Conservation (phyloP, 1,140 invertebrate species). For the Paraescarpia echinospica region DNA sequence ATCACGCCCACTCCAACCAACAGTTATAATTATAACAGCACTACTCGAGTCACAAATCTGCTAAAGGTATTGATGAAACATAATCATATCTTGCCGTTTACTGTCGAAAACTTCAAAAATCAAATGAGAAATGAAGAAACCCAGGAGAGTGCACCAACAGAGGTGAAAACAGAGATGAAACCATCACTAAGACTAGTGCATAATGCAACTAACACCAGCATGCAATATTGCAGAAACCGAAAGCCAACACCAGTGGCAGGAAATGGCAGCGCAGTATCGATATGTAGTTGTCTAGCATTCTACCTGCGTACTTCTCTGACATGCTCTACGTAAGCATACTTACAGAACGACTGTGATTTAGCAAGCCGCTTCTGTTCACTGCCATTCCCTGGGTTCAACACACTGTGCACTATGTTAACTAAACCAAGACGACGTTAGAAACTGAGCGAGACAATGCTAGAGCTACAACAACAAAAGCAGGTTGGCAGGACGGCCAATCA, state of each 20-base stretch:
- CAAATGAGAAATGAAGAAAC: neutral
- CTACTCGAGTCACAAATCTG: neutral
- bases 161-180: neutral
- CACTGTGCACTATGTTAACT: conserved; percentile 28
- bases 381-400: conserved; percentile 41
- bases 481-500: neutral
- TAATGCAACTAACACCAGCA: neutral
- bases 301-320: neutral
- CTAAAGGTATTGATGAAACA: neutral
- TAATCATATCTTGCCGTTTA: neutral
- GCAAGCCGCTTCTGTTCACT: conserved; percentile 41
- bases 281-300: neutral
- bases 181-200: neutral
- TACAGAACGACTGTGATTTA: conserved; percentile 19
- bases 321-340: neutral
- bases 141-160: neutral
- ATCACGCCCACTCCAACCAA: too few relatives aligned
- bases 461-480: neutral
- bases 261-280: neutral
- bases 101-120: neutral
- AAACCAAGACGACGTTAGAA: neutral
- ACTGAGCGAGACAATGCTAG: neutral
- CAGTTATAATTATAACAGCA: neutral
- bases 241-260: neutral
- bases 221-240: neutral